Base-by-base conservation (phyloP, 2,888 invertebrate genomes). In the Cylindroiulus punctatus region DNA sequence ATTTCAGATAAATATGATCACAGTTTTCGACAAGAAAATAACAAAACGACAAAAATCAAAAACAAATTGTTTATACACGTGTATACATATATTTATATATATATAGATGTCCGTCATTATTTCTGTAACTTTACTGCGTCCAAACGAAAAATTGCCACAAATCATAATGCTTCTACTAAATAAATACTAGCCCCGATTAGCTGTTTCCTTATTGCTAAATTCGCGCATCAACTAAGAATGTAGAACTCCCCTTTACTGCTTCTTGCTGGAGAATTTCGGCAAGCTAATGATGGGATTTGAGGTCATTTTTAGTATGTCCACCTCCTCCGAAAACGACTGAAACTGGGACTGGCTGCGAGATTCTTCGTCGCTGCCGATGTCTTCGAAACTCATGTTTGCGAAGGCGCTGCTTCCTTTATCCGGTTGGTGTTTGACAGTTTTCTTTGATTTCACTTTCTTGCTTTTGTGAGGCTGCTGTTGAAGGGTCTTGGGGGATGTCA, bases 371-470 rank as follows among this genome's bases (percentile, higher is more conserved):
- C 93, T 94, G 1, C 94, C 93, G 89, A 94, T 94, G 90, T 95
- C 94, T 90, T 95, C 94, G 89, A 95, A 95, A 89, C 94, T 95
- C 94, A 95, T 93, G 89, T 95, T 95, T 89, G 94, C 94, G 89
- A 95, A 94, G 5, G 88, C 89, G 30, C 94, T 94, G 12, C 93
- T 93, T 88, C 88, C 88, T 42, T 87, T 89, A 47, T 87, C 87
- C 87, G 90, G 90, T 22, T 88, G 87, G 7, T 65, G 44, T 40
- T 89, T 88, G 30, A 44, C 52, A 5, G 86, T 57, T 87, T 89
- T 90, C 87, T 90, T 91, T 2, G 88, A 88, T 88, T 90, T 91
- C 42, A 88, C 88, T 88, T 91, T 91, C 87, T 90, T 90, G 42
- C 47, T 86, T 85, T 87, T 88, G 42, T 86, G 32, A 17, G 44